Percentiles rank a stretch among this genome's conserved stretches.
Conservation (phyloP, 2,797 vertebrate species). For the Trachurus trachurus region DNA sequence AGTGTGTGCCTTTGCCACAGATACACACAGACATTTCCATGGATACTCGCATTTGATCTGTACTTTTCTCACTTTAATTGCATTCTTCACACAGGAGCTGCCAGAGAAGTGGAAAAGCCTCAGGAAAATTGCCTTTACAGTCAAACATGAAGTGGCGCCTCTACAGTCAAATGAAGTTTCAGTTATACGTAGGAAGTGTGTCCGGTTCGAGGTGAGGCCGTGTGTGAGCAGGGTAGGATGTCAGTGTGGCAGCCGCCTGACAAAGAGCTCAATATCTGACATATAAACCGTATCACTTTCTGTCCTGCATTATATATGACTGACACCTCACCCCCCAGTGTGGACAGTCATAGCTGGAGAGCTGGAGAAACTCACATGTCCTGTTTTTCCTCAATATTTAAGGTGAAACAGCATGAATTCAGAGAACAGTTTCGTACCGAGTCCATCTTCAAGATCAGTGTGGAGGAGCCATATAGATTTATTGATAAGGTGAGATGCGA, state of each 20-base stretch:
- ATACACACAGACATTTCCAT: not conserved
- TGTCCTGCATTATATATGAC: conserved; percentile 76
- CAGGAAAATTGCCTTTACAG: conserved; percentile 88
- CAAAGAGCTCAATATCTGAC: conserved; percentile 68
- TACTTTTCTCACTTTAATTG: not conserved
- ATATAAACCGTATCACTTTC: conserved; percentile 59
- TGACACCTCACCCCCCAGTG: not conserved
- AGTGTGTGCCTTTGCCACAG: conserved; percentile 65
- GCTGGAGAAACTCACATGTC: conserved; percentile 19
- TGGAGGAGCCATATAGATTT: conserved; percentile 83
- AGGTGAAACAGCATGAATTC: conserved; percentile 89
- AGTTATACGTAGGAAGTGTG: conserved; percentile 92
- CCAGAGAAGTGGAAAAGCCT: conserved; percentile 89
- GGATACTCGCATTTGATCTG: not conserved
- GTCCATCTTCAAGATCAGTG: conserved; percentile 81
- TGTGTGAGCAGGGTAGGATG: conserved; percentile 47
- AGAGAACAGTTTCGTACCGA: conserved; percentile 87
- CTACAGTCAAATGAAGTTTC: conserved; percentile 90
- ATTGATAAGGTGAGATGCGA: conserved; percentile 79
- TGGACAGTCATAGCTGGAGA: not conserved
- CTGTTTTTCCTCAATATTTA: conserved; percentile 53
- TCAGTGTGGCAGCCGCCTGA: conserved; percentile 43
- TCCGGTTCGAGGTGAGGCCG: conserved; percentile 91
- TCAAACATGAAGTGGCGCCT: conserved; percentile 89
- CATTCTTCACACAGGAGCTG: conserved; percentile 81